Conservation (phyloP, 2,888 invertebrate species). For the Zhengitettix transpicula region DNA sequence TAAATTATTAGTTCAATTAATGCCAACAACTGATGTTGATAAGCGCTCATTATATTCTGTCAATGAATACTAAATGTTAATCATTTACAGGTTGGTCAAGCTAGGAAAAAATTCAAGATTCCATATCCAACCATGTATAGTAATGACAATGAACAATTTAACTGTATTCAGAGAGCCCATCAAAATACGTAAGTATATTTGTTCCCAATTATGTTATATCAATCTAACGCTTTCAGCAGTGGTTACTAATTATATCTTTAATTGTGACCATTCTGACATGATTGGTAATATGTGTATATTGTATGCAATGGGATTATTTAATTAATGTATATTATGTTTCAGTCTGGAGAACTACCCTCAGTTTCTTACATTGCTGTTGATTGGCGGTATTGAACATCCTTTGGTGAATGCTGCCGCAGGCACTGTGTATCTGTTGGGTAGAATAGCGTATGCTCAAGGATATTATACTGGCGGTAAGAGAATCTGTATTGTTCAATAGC, state of each 20-base stretch:
- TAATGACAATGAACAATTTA: not conserved
- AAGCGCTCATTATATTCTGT: no score
- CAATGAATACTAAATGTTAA: not conserved
- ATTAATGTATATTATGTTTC: not conserved
- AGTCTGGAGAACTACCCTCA: slow-evolving; percentile 20
- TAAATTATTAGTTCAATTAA: no score
- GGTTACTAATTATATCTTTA: no score
- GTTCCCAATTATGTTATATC: no score
- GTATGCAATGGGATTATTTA: no score
- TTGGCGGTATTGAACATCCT: slow-evolving; percentile 28
- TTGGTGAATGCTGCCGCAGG: slow-evolving; percentile 25
- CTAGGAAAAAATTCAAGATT: not conserved
- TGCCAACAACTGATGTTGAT: no score
- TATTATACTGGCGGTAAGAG: slow-evolving; percentile 27
- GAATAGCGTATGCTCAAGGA: slow-evolving; percentile 28
- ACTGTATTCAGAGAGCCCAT: not conserved
- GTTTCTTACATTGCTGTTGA: slow-evolving; percentile 24
- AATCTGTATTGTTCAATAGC: not conserved
- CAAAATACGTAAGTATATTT: not conserved
- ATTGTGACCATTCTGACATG: no score
- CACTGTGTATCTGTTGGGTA: slow-evolving; percentile 23
- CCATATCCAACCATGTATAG: not conserved
- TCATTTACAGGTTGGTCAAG: not conserved
- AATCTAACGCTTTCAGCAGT: no score
- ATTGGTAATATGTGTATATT: no score